Conservation (phyloP, 2,888 invertebrate species). For the Zhuqinia jingwanae region DNA sequence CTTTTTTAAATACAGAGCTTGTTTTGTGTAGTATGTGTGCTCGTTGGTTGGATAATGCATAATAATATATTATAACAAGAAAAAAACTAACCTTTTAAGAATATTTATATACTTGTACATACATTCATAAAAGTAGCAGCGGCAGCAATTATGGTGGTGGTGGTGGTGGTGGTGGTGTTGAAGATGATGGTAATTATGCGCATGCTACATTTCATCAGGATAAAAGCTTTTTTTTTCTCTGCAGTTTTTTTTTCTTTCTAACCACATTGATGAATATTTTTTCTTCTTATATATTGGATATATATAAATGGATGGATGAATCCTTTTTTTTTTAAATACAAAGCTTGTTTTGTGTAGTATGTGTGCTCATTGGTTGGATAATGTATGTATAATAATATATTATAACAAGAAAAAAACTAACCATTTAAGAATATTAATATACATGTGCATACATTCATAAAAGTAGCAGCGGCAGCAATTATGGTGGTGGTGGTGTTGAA, state of each 20-base stretch:
- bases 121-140: neutral
- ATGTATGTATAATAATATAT: neutral
- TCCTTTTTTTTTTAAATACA: too few species aligned
- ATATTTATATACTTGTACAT: neutral
- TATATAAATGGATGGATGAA: too few species aligned
- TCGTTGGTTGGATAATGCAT: neutral
- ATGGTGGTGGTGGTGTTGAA: neutral
- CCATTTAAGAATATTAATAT: neutral
- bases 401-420: neutral
- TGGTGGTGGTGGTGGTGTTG: too few species aligned
- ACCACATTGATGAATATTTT: conserved; percentile 9
- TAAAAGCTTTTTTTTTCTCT: conserved; percentile 22
- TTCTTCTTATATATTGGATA: too few species aligned
- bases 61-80: neutral
- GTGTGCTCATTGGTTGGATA: neutral
- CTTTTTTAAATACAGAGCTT: too few species aligned
- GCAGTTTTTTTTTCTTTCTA: conserved; percentile 11
- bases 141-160: neutral
- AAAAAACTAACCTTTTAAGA: neutral
- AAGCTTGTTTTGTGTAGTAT: too few species aligned
- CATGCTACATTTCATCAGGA: conserved; percentile 17
- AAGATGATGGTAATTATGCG: conserved; percentile 23
- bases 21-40: too few species aligned
- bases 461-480: neutral
- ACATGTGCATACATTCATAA: neutral